phyloP scores from a whole-genome alignment of 1,140 invertebrate species.

The Heliconius melpomene region DNA sequence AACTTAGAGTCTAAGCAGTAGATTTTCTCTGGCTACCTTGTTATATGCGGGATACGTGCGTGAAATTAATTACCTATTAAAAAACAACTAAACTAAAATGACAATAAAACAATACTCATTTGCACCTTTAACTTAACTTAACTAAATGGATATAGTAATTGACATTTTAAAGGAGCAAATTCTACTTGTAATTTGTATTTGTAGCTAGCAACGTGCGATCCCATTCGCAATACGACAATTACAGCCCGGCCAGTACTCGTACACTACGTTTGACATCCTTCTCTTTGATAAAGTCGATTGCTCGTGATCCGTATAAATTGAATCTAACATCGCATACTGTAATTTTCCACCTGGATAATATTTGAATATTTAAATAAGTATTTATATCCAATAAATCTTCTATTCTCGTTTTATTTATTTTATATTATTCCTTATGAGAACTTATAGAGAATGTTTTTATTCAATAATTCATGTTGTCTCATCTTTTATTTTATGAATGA shows the following conservation, averaged over 20 bases:
- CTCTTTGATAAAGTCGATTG: constrained; percentile 40
- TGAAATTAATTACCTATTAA: not conserved
- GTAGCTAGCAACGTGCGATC: not conserved
- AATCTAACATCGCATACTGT: constrained; percentile 32
- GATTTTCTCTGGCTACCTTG: too few relatives aligned
- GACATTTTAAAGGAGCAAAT: not conserved
- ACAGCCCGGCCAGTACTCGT: constrained; percentile 14
- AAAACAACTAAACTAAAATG: too few relatives aligned
- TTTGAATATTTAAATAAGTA: constrained; percentile 20
- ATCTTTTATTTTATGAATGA: not conserved
- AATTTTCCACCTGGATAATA: constrained; percentile 33
- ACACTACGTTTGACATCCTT: constrained; percentile 28
- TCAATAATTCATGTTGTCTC: not conserved
- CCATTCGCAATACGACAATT: constrained; percentile 22
- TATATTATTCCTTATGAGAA: not conserved
- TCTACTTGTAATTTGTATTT: not conserved
- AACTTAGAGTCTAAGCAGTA: too few relatives aligned
- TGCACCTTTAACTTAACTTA: too few relatives aligned
- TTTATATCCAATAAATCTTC: not conserved
- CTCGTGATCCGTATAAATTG: constrained; percentile 38
- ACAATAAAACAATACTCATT: too few relatives aligned
- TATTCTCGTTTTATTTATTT: not conserved
- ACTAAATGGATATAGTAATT: not conserved
- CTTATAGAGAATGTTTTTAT: not conserved
- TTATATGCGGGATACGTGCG: too few relatives aligned